Base-by-base conservation (phyloP, 1,140 invertebrate species). In the Drosophila cardini region DNA sequence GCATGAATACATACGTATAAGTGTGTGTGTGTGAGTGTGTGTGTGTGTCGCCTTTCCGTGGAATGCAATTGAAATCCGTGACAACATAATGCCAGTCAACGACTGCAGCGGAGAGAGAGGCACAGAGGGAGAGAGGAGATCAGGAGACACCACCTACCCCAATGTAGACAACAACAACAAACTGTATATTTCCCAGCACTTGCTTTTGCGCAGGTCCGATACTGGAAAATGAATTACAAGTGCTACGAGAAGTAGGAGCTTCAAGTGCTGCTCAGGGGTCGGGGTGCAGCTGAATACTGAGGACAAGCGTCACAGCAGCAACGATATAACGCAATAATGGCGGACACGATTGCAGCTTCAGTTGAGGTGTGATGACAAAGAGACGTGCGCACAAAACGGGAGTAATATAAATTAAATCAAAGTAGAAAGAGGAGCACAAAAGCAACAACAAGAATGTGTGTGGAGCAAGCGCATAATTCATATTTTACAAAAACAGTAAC, bases 21-120 rank as follows among this genome's bases (percentile, higher is more conserved):
- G n/a, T 34, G n/a, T 55, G 52, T 36, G 26, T 71, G 45, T 56
- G 34, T 50, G 21, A 53, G 18, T 46, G 38, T 55, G 18, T 60
- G 21, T 72, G 63, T 72, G 45, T 40, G 56, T 36, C 55, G 65
- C 42, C 56, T 62, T 79, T 86, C 72, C 73, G 69, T 73, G 76
- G 80, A 87, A 89, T 87, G 83, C 83, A 87, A 89, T 87, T 69
- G 83, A 83, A 80, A 77, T 83, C 83, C 72, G 76, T 79, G 83
- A 82, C 83, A 87, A 71, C 79, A 87, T 79, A 87, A 79, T 87
- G 79, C 72, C 67, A 45, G 56, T 42, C 73, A 45, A 42, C 56
- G 16, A 8, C 18, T 34, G 16, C 34, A 70, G 50, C 9, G 18
- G 42, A n/a, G 4, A 10, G 38, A 6, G 10, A 36, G n/a, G 32